Evolutionary conservation across 2,113 vertebrate species (phyloP).

Genomic region (Melozone crissalis): DNA sequence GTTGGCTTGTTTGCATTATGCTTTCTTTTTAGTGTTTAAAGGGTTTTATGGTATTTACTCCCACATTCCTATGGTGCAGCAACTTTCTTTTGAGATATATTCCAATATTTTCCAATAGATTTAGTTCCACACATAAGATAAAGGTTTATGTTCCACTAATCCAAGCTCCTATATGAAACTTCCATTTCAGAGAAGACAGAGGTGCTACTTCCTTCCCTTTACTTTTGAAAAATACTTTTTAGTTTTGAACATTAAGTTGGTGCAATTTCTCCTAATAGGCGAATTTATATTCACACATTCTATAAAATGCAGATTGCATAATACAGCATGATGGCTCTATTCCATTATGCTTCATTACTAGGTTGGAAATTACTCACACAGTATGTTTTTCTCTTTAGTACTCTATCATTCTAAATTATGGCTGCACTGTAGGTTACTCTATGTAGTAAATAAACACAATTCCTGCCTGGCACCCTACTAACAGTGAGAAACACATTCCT

Average conservation of each 20-base stretch:
- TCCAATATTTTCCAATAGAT: not conserved
- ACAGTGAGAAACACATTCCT: not conserved
- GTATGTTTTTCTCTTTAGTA: not conserved
- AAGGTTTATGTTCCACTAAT: not conserved
- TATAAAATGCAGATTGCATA: conserved; percentile 2
- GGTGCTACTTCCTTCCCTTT: not conserved
- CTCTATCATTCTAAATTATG: not conserved
- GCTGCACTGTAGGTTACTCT: not conserved
- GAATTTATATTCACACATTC: not conserved
- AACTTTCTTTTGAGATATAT: not conserved
- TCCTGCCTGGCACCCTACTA: not conserved
- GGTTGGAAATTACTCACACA: conserved; percentile 4
- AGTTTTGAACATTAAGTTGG: not conserved
- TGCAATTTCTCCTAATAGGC: not conserved
- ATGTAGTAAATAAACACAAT: conserved; percentile 2
- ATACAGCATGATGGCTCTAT: not conserved
- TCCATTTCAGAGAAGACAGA: not conserved
- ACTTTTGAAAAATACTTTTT: not conserved
- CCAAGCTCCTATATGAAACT: not conserved
- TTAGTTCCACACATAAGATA: not conserved
- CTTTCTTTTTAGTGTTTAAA: not conserved
- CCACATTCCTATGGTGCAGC: not conserved
- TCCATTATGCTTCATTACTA: conserved; percentile 10
- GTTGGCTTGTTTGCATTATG: not conserved
- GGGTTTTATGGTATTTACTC: not conserved